Evolutionary conservation across 2,888 invertebrate species (phyloP).

Genomic region (Germaria angustata): DNA sequence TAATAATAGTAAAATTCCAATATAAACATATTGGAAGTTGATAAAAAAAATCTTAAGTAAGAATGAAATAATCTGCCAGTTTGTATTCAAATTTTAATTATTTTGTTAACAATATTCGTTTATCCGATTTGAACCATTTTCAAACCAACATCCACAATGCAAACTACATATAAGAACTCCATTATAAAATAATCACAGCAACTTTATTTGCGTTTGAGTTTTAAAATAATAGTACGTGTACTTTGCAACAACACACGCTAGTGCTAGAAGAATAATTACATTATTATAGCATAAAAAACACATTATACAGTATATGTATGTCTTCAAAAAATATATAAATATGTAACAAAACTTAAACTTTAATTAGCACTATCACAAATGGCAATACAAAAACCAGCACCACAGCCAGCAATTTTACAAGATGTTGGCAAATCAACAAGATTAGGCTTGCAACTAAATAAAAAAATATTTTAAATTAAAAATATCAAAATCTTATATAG

Average conservation of each 20-base stretch:
- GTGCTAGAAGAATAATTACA: not conserved
- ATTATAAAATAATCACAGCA: too few species aligned
- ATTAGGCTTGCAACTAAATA: constrained; percentile 73
- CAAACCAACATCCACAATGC: too few species aligned
- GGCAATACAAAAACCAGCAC: constrained; percentile 79
- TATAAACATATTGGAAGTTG: too few species aligned
- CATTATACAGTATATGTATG: too few species aligned
- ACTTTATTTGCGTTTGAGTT: constrained; percentile 17
- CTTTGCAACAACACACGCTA: constrained; percentile 11
- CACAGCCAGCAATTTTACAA: constrained; percentile 75
- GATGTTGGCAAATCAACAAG: constrained; percentile 72
- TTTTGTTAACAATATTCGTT: too few species aligned
- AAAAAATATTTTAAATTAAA: not conserved
- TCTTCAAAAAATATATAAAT: too few species aligned
- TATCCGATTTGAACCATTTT: too few species aligned
- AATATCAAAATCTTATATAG: not conserved
- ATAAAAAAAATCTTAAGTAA: too few species aligned
- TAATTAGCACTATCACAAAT: constrained; percentile 71
- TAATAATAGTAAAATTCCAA: too few species aligned
- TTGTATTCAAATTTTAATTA: too few species aligned
- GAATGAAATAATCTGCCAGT: too few species aligned
- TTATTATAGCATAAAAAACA: not conserved
- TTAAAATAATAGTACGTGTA: not conserved
- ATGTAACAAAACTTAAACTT: not conserved
- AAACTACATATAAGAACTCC: too few species aligned